These are phyloP conservation scores for Apaloderma vittatum DNA, from an alignment of 2,113 vertebrate genomes.

Conservation along the genomic window DNA sequence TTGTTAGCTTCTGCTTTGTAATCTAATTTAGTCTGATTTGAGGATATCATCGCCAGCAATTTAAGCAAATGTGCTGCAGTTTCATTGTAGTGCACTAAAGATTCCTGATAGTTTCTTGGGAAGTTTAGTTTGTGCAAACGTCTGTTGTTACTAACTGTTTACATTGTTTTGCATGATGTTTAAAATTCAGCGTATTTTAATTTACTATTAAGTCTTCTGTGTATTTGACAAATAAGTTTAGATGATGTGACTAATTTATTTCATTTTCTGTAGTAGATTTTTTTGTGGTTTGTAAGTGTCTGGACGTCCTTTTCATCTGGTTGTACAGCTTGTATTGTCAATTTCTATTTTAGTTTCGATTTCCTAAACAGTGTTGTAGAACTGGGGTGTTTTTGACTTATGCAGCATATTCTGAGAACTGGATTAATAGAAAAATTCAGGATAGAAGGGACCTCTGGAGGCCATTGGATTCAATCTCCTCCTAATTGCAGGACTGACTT, in stretches of 20 bases:
- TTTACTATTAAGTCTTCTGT: background rate
- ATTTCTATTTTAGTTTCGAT: background rate
- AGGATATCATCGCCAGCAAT: background rate
- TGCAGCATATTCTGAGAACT: background rate
- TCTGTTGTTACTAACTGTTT: background rate
- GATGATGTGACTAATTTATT: background rate
- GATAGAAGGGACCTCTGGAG: background rate
- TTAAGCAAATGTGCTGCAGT: background rate
- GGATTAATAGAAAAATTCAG: background rate
- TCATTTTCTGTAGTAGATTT: background rate
- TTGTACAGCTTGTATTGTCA: background rate
- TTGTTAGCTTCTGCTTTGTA: background rate
- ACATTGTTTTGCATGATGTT: background rate
- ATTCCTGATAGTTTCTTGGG: background rate
- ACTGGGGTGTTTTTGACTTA: background rate
- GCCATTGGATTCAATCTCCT: background rate
- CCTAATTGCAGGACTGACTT: background rate
- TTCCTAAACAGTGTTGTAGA: background rate
- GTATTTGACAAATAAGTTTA: background rate
- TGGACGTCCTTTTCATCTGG: background rate
- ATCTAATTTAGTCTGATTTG: background rate
- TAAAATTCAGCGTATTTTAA: background rate
- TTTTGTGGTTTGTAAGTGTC: background rate
- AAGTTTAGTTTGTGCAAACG: background rate
- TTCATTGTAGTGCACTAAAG: background rate